Evolutionary conservation across 2,113 vertebrate genomes (phyloP).

Genomic region (Haemorhous mexicanus): DNA sequence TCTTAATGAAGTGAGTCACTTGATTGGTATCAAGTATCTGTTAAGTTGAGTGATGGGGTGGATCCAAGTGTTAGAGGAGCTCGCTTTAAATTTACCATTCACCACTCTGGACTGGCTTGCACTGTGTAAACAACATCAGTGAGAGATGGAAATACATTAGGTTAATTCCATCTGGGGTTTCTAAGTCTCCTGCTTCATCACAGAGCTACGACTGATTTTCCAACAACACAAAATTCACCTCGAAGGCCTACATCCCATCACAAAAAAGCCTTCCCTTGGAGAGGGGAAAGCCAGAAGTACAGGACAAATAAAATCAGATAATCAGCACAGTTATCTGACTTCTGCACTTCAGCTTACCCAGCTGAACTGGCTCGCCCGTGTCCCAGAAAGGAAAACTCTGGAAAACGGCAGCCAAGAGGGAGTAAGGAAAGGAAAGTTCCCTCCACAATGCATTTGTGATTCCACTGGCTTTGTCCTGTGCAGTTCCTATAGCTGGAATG

Average conservation of each 20-base stretch:
- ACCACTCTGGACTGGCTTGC: neutral
- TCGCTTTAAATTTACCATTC: neutral
- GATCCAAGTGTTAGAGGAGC: neutral
- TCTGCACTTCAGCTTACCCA: neutral
- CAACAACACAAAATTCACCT: neutral
- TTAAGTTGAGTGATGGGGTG: neutral
- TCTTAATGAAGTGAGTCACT: slow-evolving; percentile 42
- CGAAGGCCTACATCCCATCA: neutral
- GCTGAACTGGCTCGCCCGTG: neutral
- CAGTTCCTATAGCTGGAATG: neutral
- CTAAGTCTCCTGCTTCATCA: neutral
- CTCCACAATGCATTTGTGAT: neutral
- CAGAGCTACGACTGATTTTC: neutral
- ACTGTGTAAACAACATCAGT: neutral
- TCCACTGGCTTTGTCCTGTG: neutral
- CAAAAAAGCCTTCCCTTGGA: neutral
- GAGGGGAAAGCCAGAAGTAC: neutral
- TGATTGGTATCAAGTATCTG: slow-evolving; percentile 5
- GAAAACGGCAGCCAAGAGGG: neutral
- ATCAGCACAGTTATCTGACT: neutral
- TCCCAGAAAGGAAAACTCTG: neutral
- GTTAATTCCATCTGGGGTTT: neutral
- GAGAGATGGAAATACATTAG: neutral
- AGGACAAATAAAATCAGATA: neutral
- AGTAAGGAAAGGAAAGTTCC: neutral